Conservation (phyloP, 2,888 invertebrate species). For the Drosophila recens region DNA sequence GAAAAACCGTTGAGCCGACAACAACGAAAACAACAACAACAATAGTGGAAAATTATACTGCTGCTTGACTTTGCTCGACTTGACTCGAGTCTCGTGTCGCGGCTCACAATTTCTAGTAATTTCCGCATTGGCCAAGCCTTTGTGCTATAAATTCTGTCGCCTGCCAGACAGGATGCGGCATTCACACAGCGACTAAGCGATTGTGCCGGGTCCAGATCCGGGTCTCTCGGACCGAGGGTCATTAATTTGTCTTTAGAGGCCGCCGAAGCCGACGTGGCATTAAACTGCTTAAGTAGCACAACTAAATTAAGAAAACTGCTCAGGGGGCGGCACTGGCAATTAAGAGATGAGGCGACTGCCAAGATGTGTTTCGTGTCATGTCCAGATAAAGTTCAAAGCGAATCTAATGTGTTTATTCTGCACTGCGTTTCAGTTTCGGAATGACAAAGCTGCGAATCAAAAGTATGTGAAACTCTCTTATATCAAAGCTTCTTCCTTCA, state of each 20-base stretch:
- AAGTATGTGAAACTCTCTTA: not conserved
- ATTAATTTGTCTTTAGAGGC: slow-evolving; percentile 74
- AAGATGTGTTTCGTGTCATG: slow-evolving; percentile 20
- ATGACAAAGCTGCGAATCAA: slow-evolving; percentile 1
- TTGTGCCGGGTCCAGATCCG: slow-evolving; percentile 27
- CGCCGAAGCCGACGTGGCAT: slow-evolving; percentile 54
- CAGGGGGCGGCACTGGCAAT: slow-evolving; percentile 44
- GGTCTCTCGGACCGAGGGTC: slow-evolving; percentile 52
- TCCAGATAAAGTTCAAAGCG: slow-evolving; percentile 57
- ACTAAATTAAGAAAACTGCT: slow-evolving; percentile 73
- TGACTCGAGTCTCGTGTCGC: slow-evolving; percentile 43
- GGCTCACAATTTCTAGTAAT: slow-evolving; percentile 57
- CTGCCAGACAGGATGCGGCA: slow-evolving; percentile 58
- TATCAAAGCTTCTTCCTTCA: slow-evolving; percentile 18
- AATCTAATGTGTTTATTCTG: slow-evolving; percentile 27
- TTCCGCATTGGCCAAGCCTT: slow-evolving; percentile 69
- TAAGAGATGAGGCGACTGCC: slow-evolving; percentile 38
- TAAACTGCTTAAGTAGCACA: slow-evolving; percentile 78
- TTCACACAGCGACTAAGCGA: slow-evolving; percentile 36
- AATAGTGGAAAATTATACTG: slow-evolving; percentile 34
- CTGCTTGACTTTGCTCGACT: slow-evolving; percentile 57
- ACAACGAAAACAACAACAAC: slow-evolving; percentile 36
- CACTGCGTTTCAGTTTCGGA: not conserved
- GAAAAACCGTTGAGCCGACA: slow-evolving; percentile 14
- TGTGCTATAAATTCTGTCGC: slow-evolving; percentile 67